Conservation (phyloP, 2,797 vertebrate genomes). For the Perdix hodgsoniae region DNA sequence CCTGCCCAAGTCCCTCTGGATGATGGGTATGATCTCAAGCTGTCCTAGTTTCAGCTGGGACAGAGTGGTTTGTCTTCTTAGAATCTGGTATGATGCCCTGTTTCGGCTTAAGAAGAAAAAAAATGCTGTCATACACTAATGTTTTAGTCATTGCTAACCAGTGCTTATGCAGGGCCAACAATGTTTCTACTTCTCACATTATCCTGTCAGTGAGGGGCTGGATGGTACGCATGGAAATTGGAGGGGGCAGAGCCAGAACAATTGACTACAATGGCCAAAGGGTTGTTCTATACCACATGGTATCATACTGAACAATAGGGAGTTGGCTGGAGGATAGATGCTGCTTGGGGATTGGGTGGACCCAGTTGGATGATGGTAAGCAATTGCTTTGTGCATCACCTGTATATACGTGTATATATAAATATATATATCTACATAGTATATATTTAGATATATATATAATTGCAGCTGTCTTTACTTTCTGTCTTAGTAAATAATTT, state of each 20-base stretch:
- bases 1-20: fast-evolving
- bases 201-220: too few relatives aligned
- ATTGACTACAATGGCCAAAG: neutral
- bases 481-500: too few relatives aligned
- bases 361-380: too few relatives aligned
- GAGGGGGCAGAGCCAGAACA: neutral
- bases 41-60: neutral
- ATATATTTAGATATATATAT: too few relatives aligned
- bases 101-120: neutral
- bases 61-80: neutral
- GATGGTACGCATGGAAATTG: neutral
- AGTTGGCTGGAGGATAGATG: too few relatives aligned
- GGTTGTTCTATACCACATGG: neutral
- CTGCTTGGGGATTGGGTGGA: neutral
- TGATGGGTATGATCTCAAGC: neutral
- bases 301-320: neutral
- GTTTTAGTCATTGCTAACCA: neutral
- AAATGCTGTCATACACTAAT: neutral
- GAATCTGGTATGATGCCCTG: neutral
- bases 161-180: neutral
- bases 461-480: too few relatives aligned
- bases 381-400: neutral
- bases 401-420: too few relatives aligned
- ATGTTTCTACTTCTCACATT: neutral
- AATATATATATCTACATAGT: too few relatives aligned